Evolutionary conservation across 2,797 vertebrate genomes (phyloP).

Genomic region (Periparus ater): DNA sequence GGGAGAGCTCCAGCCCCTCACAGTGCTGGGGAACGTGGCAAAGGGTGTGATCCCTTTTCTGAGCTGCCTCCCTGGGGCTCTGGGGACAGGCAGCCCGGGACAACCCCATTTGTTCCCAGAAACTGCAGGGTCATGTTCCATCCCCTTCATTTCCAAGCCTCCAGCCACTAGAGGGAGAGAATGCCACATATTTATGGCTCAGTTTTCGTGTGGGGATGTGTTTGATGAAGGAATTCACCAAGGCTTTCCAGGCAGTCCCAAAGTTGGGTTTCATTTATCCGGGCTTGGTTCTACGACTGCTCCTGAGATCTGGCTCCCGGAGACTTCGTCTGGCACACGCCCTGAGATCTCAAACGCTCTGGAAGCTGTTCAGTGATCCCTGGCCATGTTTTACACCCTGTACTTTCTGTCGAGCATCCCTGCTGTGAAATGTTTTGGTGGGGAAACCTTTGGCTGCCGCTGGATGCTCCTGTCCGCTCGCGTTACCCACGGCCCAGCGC

Average conservation of each 20-base stretch:
- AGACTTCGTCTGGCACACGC: not conserved
- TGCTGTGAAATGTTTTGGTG: not conserved
- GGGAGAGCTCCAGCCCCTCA: not conserved
- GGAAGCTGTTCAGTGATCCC: not conserved
- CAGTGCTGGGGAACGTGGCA: not conserved
- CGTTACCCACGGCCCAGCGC: not conserved
- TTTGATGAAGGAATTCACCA: not conserved
- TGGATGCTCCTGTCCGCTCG: not conserved
- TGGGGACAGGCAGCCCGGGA: not conserved
- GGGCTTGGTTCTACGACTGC: not conserved
- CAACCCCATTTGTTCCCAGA: not conserved
- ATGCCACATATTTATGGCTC: conserved; percentile 15
- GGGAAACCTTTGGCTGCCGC: not conserved
- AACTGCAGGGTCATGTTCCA: not conserved
- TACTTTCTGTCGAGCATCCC: not conserved
- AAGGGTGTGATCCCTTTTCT: not conserved
- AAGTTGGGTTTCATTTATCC: not conserved
- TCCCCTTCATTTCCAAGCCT: conserved; percentile 10
- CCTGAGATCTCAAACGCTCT: not conserved
- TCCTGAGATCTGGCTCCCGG: not conserved
- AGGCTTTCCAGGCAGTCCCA: not conserved
- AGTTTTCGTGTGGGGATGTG: rapidly evolving
- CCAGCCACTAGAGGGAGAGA: conserved; percentile 61
- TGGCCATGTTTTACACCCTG: not conserved
- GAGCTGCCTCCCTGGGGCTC: not conserved